Base-by-base conservation (phyloP, 2,888 invertebrate genomes). In the Diaphora mendica region DNA sequence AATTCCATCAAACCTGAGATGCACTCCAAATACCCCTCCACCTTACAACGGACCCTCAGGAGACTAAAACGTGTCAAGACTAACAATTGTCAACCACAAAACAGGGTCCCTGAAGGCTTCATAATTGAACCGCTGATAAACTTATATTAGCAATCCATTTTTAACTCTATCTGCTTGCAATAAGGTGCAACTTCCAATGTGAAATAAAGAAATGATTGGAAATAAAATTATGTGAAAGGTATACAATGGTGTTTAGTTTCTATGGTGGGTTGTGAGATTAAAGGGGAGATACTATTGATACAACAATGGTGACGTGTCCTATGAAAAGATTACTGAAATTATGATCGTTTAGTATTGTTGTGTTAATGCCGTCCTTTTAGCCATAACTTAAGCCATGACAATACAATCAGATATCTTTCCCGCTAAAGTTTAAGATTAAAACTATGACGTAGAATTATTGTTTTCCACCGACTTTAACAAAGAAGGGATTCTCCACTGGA, bases 241-340 rank as follows among this genome's bases (percentile, higher is more conserved):
- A 86, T 79, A 87, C 86, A 89, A 88, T 87, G 85, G 88, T 79
- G 77, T 84, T 81, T 77, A 77, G 80, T 78, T 78, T 73, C 77
- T 71, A 70, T 80, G 85, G 86, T 80, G 79, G 81, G 80, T 82
- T 82, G 79, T 79, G 79, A 83, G 87, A 88, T 87, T 79, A 81
- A 59, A 68, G 75, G 72, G 75, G 71, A 75, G 75, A 75, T 75
- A 76, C 59, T 30, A 70, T 69, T 39, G 69, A 67, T 64, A 71
- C 15, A 68, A 66, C 67, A 67, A 66, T 62, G 51, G 23, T 64
- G 67, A 72, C 68, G 68, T 68, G 26, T 72, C 20, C 33, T 33
- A 30, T 68, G 64, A 72, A 68, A 68, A 68, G 64, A 68, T 68
- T 72, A 23, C 35, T 44, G 20, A 68, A 72, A 67, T 72, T 68